Conservation (phyloP, 2,113 vertebrate species). For the Sinosuthora webbiana region DNA sequence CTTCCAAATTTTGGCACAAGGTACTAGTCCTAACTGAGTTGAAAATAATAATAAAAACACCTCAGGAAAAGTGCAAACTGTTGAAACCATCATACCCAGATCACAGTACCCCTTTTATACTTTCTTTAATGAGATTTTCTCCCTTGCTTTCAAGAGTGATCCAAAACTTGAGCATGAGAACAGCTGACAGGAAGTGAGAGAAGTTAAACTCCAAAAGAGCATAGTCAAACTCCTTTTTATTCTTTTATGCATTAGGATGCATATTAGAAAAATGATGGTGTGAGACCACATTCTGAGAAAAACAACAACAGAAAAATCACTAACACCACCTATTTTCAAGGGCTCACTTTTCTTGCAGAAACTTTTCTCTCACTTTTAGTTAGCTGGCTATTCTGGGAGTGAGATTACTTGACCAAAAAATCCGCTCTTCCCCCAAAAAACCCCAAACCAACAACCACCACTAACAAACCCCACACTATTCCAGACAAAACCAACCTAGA, state of each 20-base stretch:
- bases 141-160: not conserved
- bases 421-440: accelerated
- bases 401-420: not conserved
- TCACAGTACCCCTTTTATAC: not conserved
- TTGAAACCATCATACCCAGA: not conserved
- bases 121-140: not conserved
- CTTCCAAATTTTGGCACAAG: not conserved
- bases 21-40: not conserved
- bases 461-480: not conserved
- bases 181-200: not conserved
- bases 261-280: not conserved
- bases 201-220: not conserved
- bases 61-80: not conserved
- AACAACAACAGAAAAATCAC: not conserved
- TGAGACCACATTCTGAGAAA: not conserved
- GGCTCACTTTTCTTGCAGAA: not conserved
- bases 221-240: not conserved
- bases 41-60: not conserved
- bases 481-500: accelerated
- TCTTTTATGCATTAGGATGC: not conserved
- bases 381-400: not conserved
- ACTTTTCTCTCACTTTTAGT: not conserved
- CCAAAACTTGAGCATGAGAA: not conserved
- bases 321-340: not conserved
- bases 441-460: not conserved